Conservation (phyloP, 2,888 invertebrate genomes). For the Drepana falcataria region DNA sequence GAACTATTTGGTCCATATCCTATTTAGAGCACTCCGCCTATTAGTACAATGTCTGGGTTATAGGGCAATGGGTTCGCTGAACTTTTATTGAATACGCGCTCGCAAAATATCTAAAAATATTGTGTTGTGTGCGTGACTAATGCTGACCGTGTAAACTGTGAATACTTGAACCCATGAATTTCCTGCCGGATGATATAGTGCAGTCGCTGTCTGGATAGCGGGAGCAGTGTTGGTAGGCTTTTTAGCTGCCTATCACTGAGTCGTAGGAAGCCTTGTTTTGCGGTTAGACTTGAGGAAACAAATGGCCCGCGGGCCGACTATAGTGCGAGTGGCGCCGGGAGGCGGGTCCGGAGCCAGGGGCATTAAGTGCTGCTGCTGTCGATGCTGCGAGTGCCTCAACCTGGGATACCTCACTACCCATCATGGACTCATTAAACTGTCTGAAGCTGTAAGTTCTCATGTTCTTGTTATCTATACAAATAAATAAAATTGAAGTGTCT, state of each 20-base stretch:
- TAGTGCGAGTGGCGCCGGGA: conserved; percentile 63
- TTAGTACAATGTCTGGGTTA: conserved; percentile 8
- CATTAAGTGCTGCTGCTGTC: conserved; percentile 85
- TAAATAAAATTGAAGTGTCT: too few relatives aligned
- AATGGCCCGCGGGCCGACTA: conserved; percentile 71
- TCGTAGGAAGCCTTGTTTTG: too few relatives aligned
- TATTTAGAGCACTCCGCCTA: too few relatives aligned
- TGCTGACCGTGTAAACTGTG: conserved; percentile 51
- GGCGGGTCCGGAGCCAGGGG: conserved; percentile 64
- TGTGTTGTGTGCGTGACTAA: conserved; percentile 56
- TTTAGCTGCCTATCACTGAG: background rate
- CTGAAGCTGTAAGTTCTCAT: conserved; percentile 82
- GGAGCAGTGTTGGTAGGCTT: background rate
- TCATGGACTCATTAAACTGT: conserved; percentile 85
- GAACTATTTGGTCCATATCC: too few relatives aligned
- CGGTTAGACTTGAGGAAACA: background rate
- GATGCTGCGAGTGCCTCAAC: conserved; percentile 88
- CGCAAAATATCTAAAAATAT: conserved; percentile 67
- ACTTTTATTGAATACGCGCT: conserved; percentile 33
- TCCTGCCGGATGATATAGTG: conserved; percentile 43
- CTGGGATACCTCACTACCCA: conserved; percentile 85
- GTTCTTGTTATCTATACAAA: background rate
- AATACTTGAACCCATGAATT: conserved; percentile 53
- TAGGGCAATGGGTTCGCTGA: conserved; percentile 43
- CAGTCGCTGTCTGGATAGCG: conserved; percentile 8